phyloP scores from a whole-genome alignment of 2,888 invertebrate species.

The Nomada fabriciana region DNA sequence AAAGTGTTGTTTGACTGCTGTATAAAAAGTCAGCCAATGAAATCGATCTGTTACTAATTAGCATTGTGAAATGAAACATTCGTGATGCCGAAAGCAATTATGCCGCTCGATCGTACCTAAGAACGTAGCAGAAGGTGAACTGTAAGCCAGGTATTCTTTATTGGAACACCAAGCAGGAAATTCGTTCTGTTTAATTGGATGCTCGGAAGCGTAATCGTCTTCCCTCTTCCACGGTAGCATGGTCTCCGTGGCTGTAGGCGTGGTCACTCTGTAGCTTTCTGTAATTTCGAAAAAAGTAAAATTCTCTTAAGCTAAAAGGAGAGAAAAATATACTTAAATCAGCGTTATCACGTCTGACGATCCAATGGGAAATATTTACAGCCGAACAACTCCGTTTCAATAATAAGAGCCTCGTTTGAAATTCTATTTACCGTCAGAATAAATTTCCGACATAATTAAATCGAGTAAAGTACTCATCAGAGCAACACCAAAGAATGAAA shows the following conservation, averaged over 20 bases:
- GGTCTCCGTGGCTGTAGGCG: conserved; percentile 95
- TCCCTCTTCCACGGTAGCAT: conserved; percentile 96
- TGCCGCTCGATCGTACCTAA: conserved; percentile 88
- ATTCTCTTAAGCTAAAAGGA: background rate
- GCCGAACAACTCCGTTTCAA: background rate
- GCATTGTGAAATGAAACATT: background rate
- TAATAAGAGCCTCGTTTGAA: background rate
- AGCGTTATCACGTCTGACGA: too few species aligned
- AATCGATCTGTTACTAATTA: conserved; percentile 9
- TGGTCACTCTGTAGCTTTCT: conserved; percentile 91
- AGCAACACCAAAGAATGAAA: background rate
- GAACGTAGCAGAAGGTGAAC: conserved; percentile 96
- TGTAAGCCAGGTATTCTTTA: conserved; percentile 96
- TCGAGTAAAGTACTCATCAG: background rate
- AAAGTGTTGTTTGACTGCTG: background rate
- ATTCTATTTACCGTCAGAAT: too few species aligned
- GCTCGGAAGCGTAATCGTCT: conserved; percentile 90
- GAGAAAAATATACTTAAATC: background rate
- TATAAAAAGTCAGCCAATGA: conserved; percentile 24
- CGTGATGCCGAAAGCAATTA: too few species aligned
- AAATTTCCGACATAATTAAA: background rate
- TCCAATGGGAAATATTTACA: background rate
- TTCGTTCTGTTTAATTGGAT: conserved; percentile 91
- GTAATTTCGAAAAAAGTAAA: conserved; percentile 56
- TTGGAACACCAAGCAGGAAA: conserved; percentile 98